phyloP scores from a whole-genome alignment of 1,140 invertebrate species.

The Matsumurasca onukii region DNA sequence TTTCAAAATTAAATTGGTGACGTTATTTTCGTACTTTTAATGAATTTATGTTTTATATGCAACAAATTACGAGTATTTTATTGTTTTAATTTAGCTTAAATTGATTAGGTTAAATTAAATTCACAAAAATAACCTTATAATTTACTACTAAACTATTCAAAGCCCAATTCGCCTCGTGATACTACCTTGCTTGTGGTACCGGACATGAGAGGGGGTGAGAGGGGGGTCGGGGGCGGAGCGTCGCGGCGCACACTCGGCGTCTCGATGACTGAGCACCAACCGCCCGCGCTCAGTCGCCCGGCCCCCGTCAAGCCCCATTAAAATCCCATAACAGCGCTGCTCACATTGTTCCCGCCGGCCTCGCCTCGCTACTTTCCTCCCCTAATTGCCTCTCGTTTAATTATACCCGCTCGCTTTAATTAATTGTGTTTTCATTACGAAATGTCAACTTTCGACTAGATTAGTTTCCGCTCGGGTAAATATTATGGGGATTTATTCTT shows the following conservation, averaged over 20 bases:
- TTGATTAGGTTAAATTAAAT: too few relatives aligned
- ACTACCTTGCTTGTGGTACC: too few relatives aligned
- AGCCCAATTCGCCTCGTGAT: neutral
- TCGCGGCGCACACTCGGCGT: neutral
- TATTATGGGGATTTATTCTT: too few relatives aligned
- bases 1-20: too few relatives aligned
- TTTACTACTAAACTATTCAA: neutral
- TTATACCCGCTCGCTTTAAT: neutral
- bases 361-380: neutral
- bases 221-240: conserved; percentile 22
- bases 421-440: conserved; percentile 16
- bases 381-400: neutral
- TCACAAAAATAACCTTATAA: too few relatives aligned
- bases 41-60: too few relatives aligned
- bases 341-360: neutral
- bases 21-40: too few relatives aligned
- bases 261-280: conserved; percentile 5
- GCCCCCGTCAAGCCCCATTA: neutral
- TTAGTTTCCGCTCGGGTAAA: too few relatives aligned
- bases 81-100: too few relatives aligned
- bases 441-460: conserved; percentile 17
- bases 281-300: neutral
- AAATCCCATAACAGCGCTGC: neutral
- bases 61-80: too few relatives aligned
- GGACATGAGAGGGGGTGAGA: too few relatives aligned